Evolutionary conservation across 2,888 invertebrate genomes (phyloP).

Genomic region (Lithophane ornitopus): DNA sequence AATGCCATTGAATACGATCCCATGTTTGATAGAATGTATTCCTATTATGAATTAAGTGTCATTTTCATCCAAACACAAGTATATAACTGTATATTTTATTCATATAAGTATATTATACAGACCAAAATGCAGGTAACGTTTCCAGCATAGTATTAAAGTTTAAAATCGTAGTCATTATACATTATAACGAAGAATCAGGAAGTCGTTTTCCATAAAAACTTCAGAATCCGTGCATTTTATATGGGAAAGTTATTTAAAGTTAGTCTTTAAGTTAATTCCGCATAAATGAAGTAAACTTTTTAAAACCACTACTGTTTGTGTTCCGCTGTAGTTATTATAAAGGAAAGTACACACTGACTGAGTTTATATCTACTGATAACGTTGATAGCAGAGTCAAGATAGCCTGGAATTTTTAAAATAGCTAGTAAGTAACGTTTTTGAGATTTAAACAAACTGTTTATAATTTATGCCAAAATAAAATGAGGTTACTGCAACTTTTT

Average conservation of each 20-base stretch:
- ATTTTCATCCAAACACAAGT: not conserved
- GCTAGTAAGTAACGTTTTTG: not conserved
- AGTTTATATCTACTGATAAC: not conserved
- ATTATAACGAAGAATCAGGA: constrained; percentile 43
- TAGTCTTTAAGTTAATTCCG: constrained; percentile 46
- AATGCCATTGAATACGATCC: no score
- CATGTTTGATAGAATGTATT: no score
- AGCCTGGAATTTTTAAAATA: no score
- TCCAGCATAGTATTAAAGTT: constrained; percentile 33
- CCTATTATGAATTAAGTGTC: not conserved
- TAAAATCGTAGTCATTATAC: constrained; percentile 50
- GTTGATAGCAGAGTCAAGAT: not conserved
- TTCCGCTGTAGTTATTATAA: constrained; percentile 2
- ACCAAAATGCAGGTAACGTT: constrained; percentile 19
- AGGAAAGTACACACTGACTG: not conserved
- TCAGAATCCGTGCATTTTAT: constrained; percentile 45
- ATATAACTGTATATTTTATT: constrained; percentile 38
- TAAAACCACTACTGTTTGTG: constrained; percentile 23
- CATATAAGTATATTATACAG: constrained; percentile 21
- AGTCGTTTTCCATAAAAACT: constrained; percentile 53
- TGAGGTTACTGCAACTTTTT: not conserved
- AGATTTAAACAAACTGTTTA: not conserved
- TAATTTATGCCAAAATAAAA: not conserved
- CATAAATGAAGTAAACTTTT: constrained; percentile 38
- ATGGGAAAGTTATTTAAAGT: constrained; percentile 44